phyloP scores from a whole-genome alignment of 2,888 invertebrate genomes.

The Anthoptus insignis region DNA sequence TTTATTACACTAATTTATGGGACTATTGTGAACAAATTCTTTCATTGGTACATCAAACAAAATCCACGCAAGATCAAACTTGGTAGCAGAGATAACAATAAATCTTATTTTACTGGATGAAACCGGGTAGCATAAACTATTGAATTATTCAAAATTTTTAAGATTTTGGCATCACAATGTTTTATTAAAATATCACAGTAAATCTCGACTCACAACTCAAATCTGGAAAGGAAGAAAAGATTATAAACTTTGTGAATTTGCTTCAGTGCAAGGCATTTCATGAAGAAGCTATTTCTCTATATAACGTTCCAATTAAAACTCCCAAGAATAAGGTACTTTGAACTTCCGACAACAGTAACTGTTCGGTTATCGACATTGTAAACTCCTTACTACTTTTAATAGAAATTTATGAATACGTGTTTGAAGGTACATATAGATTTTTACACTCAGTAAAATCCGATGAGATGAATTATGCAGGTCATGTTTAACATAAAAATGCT shows the following conservation, averaged over 20 bases:
- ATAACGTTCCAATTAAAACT: conserved; percentile 30
- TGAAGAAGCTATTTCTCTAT: conserved; percentile 15
- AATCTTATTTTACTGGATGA: background rate
- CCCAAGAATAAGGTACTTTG: conserved; percentile 16
- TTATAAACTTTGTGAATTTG: background rate
- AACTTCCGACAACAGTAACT: conserved; percentile 23
- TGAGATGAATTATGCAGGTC: too few species aligned
- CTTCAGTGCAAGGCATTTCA: conserved; percentile 18
- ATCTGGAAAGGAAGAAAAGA: conserved; percentile 17
- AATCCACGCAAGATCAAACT: background rate
- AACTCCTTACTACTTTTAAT: conserved; percentile 12
- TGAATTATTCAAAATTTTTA: too few species aligned
- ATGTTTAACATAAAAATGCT: too few species aligned
- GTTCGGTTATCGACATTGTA: conserved; percentile 13
- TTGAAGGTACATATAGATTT: background rate
- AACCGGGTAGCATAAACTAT: too few species aligned
- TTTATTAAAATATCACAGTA: background rate
- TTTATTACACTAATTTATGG: too few species aligned
- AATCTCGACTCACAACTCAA: background rate
- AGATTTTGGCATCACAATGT: background rate
- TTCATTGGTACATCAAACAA: too few species aligned
- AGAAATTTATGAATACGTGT: background rate
- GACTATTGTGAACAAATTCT: background rate
- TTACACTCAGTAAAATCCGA: background rate
- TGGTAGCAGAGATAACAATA: background rate